phyloP scores from a whole-genome alignment of 1,140 invertebrate genomes.

The Brachionus koreanus region DNA sequence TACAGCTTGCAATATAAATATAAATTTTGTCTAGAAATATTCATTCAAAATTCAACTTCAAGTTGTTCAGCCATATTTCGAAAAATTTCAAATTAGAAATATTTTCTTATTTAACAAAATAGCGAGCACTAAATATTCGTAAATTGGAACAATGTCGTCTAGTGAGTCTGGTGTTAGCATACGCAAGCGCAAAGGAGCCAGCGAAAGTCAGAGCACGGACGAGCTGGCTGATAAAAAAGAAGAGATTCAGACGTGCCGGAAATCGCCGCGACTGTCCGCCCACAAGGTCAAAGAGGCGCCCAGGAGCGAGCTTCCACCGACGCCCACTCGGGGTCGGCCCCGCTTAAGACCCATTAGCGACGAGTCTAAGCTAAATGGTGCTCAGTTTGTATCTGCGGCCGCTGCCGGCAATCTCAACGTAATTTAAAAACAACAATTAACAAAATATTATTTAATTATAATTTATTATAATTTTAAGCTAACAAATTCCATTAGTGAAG shows the following conservation, averaged over 20 bases:
- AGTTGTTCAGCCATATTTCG: conserved; percentile 27
- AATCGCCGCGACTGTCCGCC: background rate
- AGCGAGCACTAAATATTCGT: background rate
- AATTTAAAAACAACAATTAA: background rate
- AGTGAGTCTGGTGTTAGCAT: background rate
- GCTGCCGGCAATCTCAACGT: conserved; percentile 22
- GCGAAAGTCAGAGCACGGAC: background rate
- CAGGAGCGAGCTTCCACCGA: background rate
- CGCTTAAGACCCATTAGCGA: background rate
- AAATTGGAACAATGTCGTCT: background rate
- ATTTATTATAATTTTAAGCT: conserved; percentile 15
- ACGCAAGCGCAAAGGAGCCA: background rate
- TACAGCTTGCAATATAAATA: conserved; percentile 34
- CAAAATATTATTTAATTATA: background rate
- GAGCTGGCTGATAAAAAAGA: background rate
- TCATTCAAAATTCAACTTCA: background rate
- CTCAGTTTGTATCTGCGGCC: background rate
- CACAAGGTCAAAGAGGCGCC: background rate
- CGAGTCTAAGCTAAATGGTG: conserved; percentile 11
- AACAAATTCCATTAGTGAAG: background rate
- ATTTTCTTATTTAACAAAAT: conserved; percentile 22
- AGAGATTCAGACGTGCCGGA: background rate
- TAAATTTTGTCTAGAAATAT: conserved; percentile 22
- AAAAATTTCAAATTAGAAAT: conserved; percentile 1
- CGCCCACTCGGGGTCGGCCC: background rate